Percentiles rank a stretch among this genome's conserved stretches.
Conservation (phyloP, 2,113 vertebrate genomes). For the Sialia sialis region DNA sequence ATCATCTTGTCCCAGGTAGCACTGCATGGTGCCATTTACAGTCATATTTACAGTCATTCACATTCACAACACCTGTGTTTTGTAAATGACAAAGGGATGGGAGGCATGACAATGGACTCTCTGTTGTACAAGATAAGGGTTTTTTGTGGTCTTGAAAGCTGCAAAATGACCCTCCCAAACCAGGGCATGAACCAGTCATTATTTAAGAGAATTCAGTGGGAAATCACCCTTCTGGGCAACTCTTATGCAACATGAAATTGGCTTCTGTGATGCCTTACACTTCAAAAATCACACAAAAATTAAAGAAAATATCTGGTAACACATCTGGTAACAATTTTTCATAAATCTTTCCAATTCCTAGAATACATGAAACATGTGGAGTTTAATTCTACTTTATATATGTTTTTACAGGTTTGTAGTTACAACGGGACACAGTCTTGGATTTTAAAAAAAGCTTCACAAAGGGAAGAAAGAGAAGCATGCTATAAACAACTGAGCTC, state of each 20-base stretch:
- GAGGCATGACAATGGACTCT: neutral
- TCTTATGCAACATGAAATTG: neutral
- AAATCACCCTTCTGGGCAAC: neutral
- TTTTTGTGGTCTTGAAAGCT: neutral
- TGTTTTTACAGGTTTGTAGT: neutral
- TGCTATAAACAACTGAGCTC: neutral
- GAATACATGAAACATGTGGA: neutral
- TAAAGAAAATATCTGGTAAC: neutral
- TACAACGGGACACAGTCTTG: neutral
- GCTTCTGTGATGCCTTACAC: neutral
- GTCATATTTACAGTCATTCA: neutral
- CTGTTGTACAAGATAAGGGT: fast-evolving
- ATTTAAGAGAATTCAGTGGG: neutral
- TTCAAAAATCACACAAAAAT: neutral
- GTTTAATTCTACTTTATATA: neutral
- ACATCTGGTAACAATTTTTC: neutral
- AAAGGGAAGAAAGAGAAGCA: neutral
- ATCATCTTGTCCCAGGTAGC: neutral
- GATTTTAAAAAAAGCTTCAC: neutral
- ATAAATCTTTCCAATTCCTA: neutral
- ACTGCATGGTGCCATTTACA: fast-evolving
- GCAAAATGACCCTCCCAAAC: neutral
- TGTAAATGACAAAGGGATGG: neutral
- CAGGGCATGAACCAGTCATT: fast-evolving
- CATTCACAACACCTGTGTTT: neutral